phyloP scores from a whole-genome alignment of 2,888 invertebrate genomes.

The Xanthia togata region DNA sequence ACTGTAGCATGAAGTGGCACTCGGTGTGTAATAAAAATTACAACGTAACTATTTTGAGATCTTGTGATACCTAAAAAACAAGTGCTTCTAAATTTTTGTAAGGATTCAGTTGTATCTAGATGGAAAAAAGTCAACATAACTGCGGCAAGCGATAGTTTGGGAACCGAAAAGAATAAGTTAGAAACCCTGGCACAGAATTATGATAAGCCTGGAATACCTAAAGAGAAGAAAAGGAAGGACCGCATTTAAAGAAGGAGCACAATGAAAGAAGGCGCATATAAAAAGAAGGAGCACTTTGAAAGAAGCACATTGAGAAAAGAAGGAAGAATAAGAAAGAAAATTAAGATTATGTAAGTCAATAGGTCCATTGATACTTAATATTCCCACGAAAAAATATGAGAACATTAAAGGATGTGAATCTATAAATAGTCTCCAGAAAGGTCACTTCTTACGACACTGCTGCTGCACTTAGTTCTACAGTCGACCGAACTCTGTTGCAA shows the following conservation, averaged over 20 bases:
- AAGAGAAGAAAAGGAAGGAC: background rate
- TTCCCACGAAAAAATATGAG: background rate
- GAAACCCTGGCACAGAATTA: background rate
- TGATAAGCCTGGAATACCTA: background rate
- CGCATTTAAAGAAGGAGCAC: background rate
- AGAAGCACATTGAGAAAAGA: background rate
- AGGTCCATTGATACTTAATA: background rate
- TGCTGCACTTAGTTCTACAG: background rate
- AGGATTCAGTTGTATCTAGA: background rate
- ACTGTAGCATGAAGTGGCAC: background rate
- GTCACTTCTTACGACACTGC: conserved; percentile 7
- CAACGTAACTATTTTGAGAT: background rate
- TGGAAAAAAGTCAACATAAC: background rate
- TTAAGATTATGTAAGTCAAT: too few species aligned
- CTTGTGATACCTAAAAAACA: background rate
- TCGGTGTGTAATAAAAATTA: background rate
- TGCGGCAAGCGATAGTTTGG: background rate
- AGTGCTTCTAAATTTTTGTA: background rate
- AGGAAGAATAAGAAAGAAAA: too few species aligned
- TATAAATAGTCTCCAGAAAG: conserved; percentile 9
- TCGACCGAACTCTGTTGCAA: too few species aligned
- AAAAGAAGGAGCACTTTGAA: background rate
- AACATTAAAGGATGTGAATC: background rate
- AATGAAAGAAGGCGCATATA: background rate
- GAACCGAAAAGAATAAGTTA: background rate